Evolutionary conservation across 2,888 invertebrate genomes (phyloP).

Genomic region (Tiphia femorata): DNA sequence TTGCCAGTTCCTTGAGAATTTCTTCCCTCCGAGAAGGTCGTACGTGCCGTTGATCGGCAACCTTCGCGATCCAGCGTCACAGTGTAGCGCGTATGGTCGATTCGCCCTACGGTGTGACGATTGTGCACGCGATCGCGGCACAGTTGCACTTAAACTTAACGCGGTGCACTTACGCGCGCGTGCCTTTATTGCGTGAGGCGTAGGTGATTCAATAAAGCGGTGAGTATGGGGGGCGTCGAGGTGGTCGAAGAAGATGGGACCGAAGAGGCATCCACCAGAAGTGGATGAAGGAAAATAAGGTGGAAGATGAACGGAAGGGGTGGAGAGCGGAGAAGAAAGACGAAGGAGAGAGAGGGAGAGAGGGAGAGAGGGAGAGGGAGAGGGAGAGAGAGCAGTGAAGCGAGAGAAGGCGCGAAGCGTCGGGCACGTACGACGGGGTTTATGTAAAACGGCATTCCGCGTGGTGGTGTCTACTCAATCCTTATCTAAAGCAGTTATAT

Average conservation of each 20-base stretch:
- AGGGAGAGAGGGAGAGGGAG: background rate
- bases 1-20: too few species aligned
- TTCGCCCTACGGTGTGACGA: constrained; percentile 7
- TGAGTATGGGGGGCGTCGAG: constrained; percentile 31
- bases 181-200: constrained; percentile 33
- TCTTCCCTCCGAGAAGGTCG: too few species aligned
- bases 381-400: constrained; percentile 12
- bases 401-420: constrained; percentile 25
- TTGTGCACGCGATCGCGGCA: background rate
- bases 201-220: constrained; percentile 42
- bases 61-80: too few species aligned
- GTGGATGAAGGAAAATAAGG: background rate
- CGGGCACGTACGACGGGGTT: constrained; percentile 36
- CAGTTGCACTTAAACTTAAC: constrained; percentile 28
- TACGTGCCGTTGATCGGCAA: too few species aligned
- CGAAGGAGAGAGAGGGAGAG: background rate
- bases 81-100: too few species aligned
- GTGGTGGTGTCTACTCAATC: constrained; percentile 55
- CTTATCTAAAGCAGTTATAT: constrained; percentile 62
- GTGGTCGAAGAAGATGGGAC: constrained; percentile 33
- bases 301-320: background rate
- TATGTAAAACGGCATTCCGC: constrained; percentile 59
- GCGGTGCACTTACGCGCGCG: constrained; percentile 38
- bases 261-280: background rate
- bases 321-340: background rate